These are phyloP conservation scores for Cacatua alba DNA, from an alignment of 2,113 vertebrate species.

Conservation along the genomic window DNA sequence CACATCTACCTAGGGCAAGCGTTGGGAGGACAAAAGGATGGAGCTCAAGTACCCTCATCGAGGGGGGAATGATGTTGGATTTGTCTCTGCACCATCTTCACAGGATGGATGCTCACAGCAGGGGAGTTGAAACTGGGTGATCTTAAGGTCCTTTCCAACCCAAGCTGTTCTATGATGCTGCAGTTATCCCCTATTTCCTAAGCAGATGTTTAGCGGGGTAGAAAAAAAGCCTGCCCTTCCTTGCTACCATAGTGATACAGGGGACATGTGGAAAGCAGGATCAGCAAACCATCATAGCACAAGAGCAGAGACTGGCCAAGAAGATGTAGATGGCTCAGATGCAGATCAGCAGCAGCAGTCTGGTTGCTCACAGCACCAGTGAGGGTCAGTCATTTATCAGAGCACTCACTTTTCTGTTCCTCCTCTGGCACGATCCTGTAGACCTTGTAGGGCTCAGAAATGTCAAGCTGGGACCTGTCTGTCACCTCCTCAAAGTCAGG, in stretches of 20 bases:
- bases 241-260: not conserved
- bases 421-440: constrained; percentile 96
- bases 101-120: not conserved
- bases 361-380: not conserved
- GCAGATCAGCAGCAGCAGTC: not conserved
- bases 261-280: not conserved
- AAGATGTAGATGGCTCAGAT: not conserved
- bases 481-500: constrained; percentile 98
- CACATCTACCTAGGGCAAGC: not conserved
- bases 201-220: not conserved
- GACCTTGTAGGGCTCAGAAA: constrained; percentile 98
- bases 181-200: not conserved
- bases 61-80: not conserved
- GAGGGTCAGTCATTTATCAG: accelerated
- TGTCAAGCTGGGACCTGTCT: constrained; percentile 95
- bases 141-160: not conserved
- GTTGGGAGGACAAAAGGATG: accelerated
- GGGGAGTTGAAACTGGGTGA: not conserved
- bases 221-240: not conserved
- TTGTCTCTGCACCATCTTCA: not conserved
- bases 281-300: not conserved
- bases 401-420: constrained; percentile 90
- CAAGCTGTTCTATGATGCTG: accelerated
- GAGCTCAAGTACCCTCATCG: accelerated
- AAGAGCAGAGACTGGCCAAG: not conserved